Base-by-base conservation (phyloP, 2,113 vertebrate genomes). In the Nerophis lumbriciformis region DNA sequence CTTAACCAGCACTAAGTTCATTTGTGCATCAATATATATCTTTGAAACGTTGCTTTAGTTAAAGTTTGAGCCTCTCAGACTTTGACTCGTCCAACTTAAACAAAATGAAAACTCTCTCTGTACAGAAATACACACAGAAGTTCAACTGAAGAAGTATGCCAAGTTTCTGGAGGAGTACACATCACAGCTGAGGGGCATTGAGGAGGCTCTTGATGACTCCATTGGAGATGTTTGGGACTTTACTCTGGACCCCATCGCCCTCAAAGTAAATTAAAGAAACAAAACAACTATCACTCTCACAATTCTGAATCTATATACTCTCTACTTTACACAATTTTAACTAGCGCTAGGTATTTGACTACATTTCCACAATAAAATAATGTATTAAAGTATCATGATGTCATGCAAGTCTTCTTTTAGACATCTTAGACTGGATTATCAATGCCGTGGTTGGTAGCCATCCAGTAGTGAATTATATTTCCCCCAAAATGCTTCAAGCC, bases 221-320 rank as follows among this genome's bases (percentile, higher is more conserved):
- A 82, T 96, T 19, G 97, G 97, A 80, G 96, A 99, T 79, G 95
- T 98, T 54, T 99, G 97, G 97, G 97, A 99, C 86, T 98, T 99
- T 83, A 98, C 90, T 77, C 89, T 99, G 75, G 96, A 99, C 83
- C 97, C 97, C 19, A 95, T 99, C 63, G 90, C 93, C 53, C 88
- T 99, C 68, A 94, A 95, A 92, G 97, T 98, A 61, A 68, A 36
- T n/a, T 15, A 15, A 6, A 8, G n/a, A 37, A 44, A 63, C 38
- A 8, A 9, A 14, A 12, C 63, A 54, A 37, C 5, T 35, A 48
- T 35, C 2, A 8, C 4, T 6, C 45, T 72, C 28, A 60, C 44
- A 53, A 60, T 7, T 13, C 21, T 36, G 11, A 53, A 36, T 36
- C 12, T 36, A 8, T 53, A 35, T 36, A 35, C 19, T 19, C n/a